Conservation (phyloP, 2,888 invertebrate genomes). For the Caenorhabditis auriculariae region DNA sequence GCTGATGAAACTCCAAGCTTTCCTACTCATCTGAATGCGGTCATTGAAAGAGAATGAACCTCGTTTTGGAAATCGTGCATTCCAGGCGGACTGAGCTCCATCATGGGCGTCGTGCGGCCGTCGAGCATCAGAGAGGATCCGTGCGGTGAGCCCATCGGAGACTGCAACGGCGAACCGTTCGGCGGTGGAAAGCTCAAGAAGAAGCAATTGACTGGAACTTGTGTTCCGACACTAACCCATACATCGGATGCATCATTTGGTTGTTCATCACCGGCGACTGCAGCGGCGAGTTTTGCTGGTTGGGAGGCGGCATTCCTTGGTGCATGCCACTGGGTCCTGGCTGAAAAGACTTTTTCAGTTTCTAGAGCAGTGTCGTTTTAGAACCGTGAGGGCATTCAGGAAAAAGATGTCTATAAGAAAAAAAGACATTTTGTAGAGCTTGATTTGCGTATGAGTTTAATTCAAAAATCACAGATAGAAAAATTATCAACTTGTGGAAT, state of each 20-base stretch:
- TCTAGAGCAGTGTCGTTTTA: neutral
- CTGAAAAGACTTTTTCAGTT: slow-evolving; percentile 4
- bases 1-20: too few species aligned
- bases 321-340: slow-evolving; percentile 32
- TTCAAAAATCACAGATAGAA: too few species aligned
- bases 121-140: slow-evolving; percentile 37
- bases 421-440: too few species aligned
- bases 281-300: slow-evolving; percentile 23
- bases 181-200: neutral
- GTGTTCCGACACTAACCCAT: slow-evolving; percentile 16
- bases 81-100: slow-evolving; percentile 38
- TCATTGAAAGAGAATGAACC: too few species aligned
- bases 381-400: neutral
- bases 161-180: slow-evolving; percentile 36
- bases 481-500: too few species aligned
- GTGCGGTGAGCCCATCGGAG: slow-evolving; percentile 35
- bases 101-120: slow-evolving; percentile 27
- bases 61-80: slow-evolving; percentile 20
- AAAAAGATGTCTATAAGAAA: too few species aligned
- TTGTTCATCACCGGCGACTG: slow-evolving; percentile 19
- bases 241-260: slow-evolving; percentile 33
- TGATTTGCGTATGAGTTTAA: too few species aligned
- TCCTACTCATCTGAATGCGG: too few species aligned
- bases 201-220: too few species aligned
- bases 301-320: slow-evolving; percentile 3